Evolutionary conservation across 2,113 vertebrate genomes (phyloP).

Genomic region (Apeltes quadracus): DNA sequence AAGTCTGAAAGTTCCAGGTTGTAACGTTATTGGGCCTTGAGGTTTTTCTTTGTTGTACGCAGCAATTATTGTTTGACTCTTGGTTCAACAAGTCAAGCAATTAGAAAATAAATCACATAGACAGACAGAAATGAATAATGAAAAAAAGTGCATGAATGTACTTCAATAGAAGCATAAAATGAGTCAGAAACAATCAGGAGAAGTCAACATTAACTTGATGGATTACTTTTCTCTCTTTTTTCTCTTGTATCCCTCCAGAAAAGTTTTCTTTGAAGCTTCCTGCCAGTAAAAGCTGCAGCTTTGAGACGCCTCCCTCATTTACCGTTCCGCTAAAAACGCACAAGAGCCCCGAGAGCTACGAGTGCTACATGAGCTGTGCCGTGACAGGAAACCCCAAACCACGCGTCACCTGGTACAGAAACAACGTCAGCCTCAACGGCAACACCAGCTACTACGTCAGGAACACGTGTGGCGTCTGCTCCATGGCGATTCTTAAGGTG

Average conservation of each 20-base stretch:
- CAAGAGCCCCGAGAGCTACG: constrained; percentile 80
- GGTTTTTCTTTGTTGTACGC: background rate
- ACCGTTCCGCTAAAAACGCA: constrained; percentile 82
- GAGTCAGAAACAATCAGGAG: background rate
- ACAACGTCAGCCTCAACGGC: constrained; percentile 80
- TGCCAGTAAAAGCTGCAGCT: constrained; percentile 70
- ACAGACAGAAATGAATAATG: background rate
- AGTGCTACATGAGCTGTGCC: constrained; percentile 89
- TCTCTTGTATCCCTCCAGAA: constrained; percentile 65
- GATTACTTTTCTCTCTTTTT: background rate
- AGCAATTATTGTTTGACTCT: background rate
- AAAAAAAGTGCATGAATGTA: background rate
- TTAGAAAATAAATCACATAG: background rate
- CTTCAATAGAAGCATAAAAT: background rate
- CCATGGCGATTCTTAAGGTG: constrained; percentile 83
- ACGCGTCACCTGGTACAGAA: constrained; percentile 85
- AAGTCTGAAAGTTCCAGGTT: background rate
- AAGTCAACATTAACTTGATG: background rate
- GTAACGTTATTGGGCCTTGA: background rate
- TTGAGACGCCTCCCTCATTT: constrained; percentile 80
- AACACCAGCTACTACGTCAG: constrained; percentile 80
- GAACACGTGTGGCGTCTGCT: constrained; percentile 87
- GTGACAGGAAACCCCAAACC: constrained; percentile 84
- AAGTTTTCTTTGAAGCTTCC: constrained; percentile 66
- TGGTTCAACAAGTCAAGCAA: background rate